Evolutionary conservation across 2,888 invertebrate species (phyloP).

Genomic region (Anthrax anthrax): DNA sequence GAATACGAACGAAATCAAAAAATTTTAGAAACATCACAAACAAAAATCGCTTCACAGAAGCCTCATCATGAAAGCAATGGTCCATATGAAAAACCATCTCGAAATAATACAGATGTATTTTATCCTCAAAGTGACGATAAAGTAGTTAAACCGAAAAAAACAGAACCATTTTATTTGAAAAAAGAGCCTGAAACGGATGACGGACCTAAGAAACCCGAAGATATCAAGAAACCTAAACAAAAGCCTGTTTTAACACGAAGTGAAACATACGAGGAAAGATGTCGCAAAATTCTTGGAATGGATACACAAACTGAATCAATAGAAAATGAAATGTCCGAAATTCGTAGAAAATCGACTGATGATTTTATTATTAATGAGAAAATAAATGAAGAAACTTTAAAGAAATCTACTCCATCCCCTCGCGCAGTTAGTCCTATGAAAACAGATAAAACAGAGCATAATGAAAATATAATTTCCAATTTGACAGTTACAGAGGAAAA

Average conservation of each 20-base stretch:
- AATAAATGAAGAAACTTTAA: background rate
- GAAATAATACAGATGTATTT: background rate
- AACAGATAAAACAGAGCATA: too few species aligned
- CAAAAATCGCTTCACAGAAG: too few species aligned
- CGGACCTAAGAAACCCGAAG: slow-evolving; percentile 3
- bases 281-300: slow-evolving; percentile 54
- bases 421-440: too few species aligned
- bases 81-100: background rate
- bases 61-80: slow-evolving; percentile 15
- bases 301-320: slow-evolving; percentile 11
- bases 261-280: slow-evolving; percentile 60
- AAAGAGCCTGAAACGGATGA: slow-evolving; percentile 9
- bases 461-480: too few species aligned
- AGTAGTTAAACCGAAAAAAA: background rate
- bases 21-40: too few species aligned
- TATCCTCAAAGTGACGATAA: background rate
- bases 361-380: slow-evolving; percentile 8
- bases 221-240: slow-evolving; percentile 28
- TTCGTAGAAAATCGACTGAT: background rate
- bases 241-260: slow-evolving; percentile 47
- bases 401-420: too few species aligned
- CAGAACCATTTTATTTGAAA: slow-evolving; percentile 17
- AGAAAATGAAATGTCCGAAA: background rate
- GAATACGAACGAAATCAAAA: background rate
- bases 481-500: too few species aligned